A percentile compares a stretch with the other conserved stretches of the same genome.
Conservation (phyloP, 2,888 invertebrate genomes). For the Carcina quercana region DNA sequence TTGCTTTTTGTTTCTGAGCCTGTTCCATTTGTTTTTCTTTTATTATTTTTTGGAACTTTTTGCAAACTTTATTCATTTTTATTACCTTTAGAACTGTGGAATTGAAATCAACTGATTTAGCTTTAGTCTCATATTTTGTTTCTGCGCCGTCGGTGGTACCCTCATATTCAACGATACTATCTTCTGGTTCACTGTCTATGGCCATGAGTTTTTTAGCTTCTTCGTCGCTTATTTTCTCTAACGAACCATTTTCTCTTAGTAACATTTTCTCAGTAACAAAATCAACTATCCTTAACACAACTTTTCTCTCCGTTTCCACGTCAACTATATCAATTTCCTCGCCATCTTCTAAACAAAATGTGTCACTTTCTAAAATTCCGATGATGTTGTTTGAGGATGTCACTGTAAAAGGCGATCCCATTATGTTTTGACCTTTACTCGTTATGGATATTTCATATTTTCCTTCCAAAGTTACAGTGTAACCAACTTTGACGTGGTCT, state of each 20-base stretch:
- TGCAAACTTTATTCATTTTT: constrained; percentile 47
- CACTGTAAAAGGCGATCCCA: constrained; percentile 75
- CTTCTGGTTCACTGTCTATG: constrained; percentile 27
- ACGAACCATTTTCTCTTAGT: constrained; percentile 63
- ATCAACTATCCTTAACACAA: constrained; percentile 67
- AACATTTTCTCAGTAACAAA: constrained; percentile 74
- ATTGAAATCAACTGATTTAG: constrained; percentile 32
- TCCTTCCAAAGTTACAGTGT: constrained; percentile 65
- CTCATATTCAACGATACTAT: constrained; percentile 13
- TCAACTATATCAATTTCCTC: constrained; percentile 67
- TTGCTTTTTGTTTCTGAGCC: constrained; percentile 17
- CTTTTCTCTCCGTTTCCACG: constrained; percentile 58
- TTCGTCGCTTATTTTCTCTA: constrained; percentile 61
- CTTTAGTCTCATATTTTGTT: constrained; percentile 1
- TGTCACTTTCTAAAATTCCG: constrained; percentile 46
- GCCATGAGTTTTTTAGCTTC: constrained; percentile 56
- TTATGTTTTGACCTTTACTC: constrained; percentile 68
- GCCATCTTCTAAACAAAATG: constrained; percentile 55
- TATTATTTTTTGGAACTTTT: constrained; percentile 32
- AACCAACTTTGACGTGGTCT: constrained; percentile 69
- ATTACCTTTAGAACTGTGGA: constrained; percentile 40
- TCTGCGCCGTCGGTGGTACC: constrained; percentile 1
- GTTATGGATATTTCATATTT: constrained; percentile 74
- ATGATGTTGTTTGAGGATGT: constrained; percentile 57
- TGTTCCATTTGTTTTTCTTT: constrained; percentile 13